Conservation (phyloP, 2,888 invertebrate genomes). For the Aphidoletes aphidimyza region DNA sequence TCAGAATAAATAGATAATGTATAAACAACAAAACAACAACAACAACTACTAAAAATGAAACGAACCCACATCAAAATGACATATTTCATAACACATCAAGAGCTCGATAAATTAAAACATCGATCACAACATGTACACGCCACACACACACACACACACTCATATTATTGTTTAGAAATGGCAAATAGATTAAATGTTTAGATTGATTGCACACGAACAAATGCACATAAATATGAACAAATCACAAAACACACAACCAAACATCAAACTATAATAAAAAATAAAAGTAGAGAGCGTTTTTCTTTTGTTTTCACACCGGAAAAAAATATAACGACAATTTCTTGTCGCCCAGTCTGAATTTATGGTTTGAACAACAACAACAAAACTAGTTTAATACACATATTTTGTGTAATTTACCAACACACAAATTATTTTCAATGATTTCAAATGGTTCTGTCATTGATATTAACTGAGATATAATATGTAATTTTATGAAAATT, state of each 20-base stretch:
- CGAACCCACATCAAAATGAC: slow-evolving; percentile 17
- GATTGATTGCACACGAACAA: slow-evolving; percentile 26
- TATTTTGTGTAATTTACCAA: no score
- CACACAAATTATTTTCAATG: not conserved
- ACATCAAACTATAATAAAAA: not conserved
- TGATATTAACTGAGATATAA: slow-evolving; percentile 32
- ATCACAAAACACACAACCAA: not conserved
- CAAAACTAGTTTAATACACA: no score
- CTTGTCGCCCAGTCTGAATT: no score
- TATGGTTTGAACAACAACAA: no score
- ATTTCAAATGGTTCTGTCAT: slow-evolving; percentile 11
- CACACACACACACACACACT: no score
- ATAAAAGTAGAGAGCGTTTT: no score
- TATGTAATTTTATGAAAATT: not conserved
- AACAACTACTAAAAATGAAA: slow-evolving; percentile 5
- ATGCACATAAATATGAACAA: not conserved
- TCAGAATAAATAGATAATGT: not conserved
- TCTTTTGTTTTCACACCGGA: no score
- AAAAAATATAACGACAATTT: no score
- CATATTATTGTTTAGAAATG: not conserved
- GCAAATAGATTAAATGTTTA: slow-evolving; percentile 3
- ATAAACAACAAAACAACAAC: not conserved
- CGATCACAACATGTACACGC: slow-evolving; percentile 11
- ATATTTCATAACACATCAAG: not conserved
- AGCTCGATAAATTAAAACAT: not conserved